Evolutionary conservation across 2,888 invertebrate genomes (phyloP).

Genomic region (Macaria liturata): DNA sequence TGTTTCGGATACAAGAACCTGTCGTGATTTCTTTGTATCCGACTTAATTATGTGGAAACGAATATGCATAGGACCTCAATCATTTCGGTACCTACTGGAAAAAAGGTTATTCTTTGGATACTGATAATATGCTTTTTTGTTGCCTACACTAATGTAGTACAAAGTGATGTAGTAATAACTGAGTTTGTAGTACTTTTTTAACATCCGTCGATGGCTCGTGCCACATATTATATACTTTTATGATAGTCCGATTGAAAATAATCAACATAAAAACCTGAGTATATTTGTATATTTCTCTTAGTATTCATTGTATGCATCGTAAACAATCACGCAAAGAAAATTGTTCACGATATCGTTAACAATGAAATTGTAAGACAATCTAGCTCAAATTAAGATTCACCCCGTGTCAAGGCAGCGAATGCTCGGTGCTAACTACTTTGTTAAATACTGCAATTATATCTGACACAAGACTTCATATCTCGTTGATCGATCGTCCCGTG

Average conservation of each 20-base stretch:
- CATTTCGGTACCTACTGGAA: not conserved
- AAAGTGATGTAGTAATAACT: too few relatives aligned
- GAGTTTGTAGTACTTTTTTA: too few relatives aligned
- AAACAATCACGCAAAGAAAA: conserved; percentile 2
- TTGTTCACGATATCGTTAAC: conserved; percentile 1
- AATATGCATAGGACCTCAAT: conserved; percentile 9
- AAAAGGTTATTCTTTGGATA: too few relatives aligned
- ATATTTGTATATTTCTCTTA: not conserved
- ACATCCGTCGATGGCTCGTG: too few relatives aligned
- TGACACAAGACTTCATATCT: too few relatives aligned
- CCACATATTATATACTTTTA: too few relatives aligned
- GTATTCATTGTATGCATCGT: not conserved
- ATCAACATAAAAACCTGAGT: too few relatives aligned
- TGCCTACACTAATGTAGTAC: too few relatives aligned
- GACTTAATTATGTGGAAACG: conserved; percentile 18
- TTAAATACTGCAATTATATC: conserved; percentile 7
- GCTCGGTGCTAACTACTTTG: not conserved
- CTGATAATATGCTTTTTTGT: too few relatives aligned
- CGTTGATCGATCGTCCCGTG: too few relatives aligned
- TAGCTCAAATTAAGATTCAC: conserved; percentile 15
- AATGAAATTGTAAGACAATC: conserved; percentile 4
- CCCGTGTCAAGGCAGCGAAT: conserved; percentile 16
- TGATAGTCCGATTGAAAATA: too few relatives aligned
- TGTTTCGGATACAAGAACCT: conserved; percentile 26
- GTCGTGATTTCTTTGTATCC: conserved; percentile 21